Base-by-base conservation (phyloP, 2,888 invertebrate species). In the Melanargia galathea region DNA sequence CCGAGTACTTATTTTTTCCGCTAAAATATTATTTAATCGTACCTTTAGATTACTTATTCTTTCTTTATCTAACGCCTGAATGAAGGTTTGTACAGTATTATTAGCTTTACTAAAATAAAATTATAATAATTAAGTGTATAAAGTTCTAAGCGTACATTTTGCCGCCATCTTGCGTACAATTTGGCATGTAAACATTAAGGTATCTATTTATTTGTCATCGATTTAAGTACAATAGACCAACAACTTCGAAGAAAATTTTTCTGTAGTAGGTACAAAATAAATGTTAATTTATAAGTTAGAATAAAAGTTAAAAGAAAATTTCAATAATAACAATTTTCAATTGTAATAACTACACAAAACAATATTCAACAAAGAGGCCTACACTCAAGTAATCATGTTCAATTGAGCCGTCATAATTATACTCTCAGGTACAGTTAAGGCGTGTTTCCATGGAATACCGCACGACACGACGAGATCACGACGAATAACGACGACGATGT, bases 21-120 rank as follows among this genome's bases (percentile, higher is more conserved):
- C 38, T 51, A 40, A 26, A 51, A 56, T 51, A 26, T 49, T 45
- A 24, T 16, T 20, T 46, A 16, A 40, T 51, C 40, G 48, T 59
- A 49, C 24, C 24, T n/a, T n/a, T 48, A 57, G 46, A 20, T 35
- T 58, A n/a, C n/a, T n/a, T n/a, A 38, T 49, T 48, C 33, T 51
- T 49, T 49, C 49, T 59, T 59, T 59, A 51, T 59, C 49, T 48
- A 40, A 59, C 40, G 51, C 59, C 59, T 59, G 18, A 26, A 18
- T 49, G 35, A 49, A 59, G 59, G 62, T 57, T 83, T 90, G 90
- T 90, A 90, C 90, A 90, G 90, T 90, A 90, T 90, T 90, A 90
- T 82, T 90, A 90, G 90, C 86, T 86, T 89, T 89, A 89, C 84
- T 88, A 87, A 87, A 88, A 80, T 81, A 80, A 81, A 80, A 76